Evolutionary conservation across 2,888 invertebrate genomes (phyloP).

Genomic region (Eristalis intricaria): DNA sequence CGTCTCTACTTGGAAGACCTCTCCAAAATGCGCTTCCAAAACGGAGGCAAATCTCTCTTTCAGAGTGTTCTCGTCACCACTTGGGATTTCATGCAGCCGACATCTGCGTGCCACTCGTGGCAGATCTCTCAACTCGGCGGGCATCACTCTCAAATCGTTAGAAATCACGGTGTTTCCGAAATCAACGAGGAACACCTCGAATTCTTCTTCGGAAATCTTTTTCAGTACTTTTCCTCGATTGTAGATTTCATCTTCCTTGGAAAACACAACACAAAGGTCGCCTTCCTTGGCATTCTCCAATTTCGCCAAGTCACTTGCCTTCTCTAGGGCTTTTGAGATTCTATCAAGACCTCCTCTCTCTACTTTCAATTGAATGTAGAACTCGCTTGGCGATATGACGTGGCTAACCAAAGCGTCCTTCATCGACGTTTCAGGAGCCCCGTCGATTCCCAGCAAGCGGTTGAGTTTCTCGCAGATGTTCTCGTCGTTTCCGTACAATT

Average conservation of each 20-base stretch:
- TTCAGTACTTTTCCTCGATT: conserved; percentile 87
- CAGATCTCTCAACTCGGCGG: conserved; percentile 83
- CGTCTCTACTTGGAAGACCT: conserved; percentile 85
- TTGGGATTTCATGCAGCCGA: conserved; percentile 75
- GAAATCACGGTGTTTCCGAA: conserved; percentile 85
- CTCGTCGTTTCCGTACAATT: conserved; percentile 75
- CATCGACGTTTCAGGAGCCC: conserved; percentile 5
- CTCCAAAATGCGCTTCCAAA: conserved; percentile 83
- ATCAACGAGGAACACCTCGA: conserved; percentile 87
- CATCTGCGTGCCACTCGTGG: conserved; percentile 76
- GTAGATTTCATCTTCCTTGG: conserved; percentile 89
- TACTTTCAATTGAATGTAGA: conserved; percentile 87
- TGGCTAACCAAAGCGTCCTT: conserved; percentile 82
- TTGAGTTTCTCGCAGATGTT: conserved; percentile 77
- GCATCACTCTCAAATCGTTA: conserved; percentile 83
- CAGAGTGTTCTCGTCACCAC: conserved; percentile 73
- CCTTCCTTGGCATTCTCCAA: conserved; percentile 53
- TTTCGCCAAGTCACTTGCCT: conserved; percentile 69
- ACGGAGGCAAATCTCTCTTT: conserved; percentile 78
- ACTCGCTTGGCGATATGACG: conserved; percentile 86
- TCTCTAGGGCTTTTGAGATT: conserved; percentile 76
- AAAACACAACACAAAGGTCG: conserved; percentile 70
- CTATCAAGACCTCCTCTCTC: conserved; percentile 76
- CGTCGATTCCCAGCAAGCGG: conserved; percentile 74
- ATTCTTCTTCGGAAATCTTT: conserved; percentile 88